Conservation (phyloP, 2,888 invertebrate genomes). For the Xanthia icteritia region DNA sequence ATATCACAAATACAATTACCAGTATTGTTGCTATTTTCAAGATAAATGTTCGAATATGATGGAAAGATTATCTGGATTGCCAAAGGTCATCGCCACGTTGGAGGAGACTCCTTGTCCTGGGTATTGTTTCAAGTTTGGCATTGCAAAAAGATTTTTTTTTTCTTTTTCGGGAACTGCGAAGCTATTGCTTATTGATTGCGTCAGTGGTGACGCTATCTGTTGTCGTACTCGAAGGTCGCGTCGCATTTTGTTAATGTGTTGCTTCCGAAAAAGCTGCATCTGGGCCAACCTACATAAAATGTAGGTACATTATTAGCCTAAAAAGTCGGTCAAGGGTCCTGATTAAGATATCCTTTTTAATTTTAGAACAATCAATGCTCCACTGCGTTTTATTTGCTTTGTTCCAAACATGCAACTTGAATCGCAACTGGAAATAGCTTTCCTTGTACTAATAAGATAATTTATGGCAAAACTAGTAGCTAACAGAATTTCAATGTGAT, state of each 20-base stretch:
- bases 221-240: slow-evolving; percentile 6
- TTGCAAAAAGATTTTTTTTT: not conserved
- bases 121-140: not conserved
- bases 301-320: not conserved
- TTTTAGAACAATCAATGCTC: slow-evolving; percentile 1
- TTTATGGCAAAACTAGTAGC: not conserved
- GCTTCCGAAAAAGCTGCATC: slow-evolving; percentile 9
- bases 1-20: not conserved
- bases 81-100: not conserved
- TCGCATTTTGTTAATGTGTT: not conserved
- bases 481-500: not conserved
- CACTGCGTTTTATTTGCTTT: slow-evolving; percentile 1
- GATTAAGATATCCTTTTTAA: slow-evolving; percentile 28
- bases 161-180: not conserved
- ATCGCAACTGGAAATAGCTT: not conserved
- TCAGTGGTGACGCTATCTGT: not conserved
- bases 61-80: slow-evolving; percentile 15
- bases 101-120: not conserved
- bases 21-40: not conserved
- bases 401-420: not conserved
- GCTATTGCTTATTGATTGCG: no score
- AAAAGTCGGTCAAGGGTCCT: slow-evolving; percentile 40
- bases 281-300: slow-evolving; percentile 7
- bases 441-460: not conserved
- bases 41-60: not conserved